phyloP scores from a whole-genome alignment of 2,888 invertebrate genomes.

The Baccha elongata region DNA sequence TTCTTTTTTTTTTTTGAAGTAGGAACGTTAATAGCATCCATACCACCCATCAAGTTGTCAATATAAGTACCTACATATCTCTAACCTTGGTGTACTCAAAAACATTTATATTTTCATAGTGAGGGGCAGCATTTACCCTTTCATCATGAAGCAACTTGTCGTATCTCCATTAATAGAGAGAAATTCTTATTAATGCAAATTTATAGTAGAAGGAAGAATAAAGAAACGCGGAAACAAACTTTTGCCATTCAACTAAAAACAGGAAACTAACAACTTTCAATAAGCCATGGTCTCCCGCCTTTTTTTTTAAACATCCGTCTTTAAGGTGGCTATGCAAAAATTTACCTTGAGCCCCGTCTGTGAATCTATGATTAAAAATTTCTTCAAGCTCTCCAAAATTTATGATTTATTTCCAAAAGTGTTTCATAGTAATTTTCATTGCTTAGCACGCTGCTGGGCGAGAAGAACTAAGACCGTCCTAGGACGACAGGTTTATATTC shows the following conservation, averaged over 20 bases:
- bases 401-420: conserved; percentile 71
- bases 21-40: conserved; percentile 28
- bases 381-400: conserved; percentile 60
- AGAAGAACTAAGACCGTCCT: conserved; percentile 10
- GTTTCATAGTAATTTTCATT: conserved; percentile 71
- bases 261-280: conserved; percentile 44
- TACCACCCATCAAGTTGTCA: conserved; percentile 45
- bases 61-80: conserved; percentile 25
- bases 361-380: conserved; percentile 72
- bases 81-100: neutral
- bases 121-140: conserved; percentile 5
- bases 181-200: conserved; percentile 65
- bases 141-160: conserved; percentile 14
- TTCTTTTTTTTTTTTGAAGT: neutral
- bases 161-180: neutral
- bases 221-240: conserved; percentile 59
- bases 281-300: neutral
- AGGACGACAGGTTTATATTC: conserved; percentile 68
- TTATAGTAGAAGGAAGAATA: conserved; percentile 17
- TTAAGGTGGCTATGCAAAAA: conserved; percentile 59
- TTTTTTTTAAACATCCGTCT: neutral
- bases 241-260: conserved; percentile 49
- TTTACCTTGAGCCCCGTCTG: conserved; percentile 59
- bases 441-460: conserved; percentile 31
- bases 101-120: conserved; percentile 15